Base-by-base conservation (phyloP, 2,888 invertebrate genomes). In the Meta bourneti region DNA sequence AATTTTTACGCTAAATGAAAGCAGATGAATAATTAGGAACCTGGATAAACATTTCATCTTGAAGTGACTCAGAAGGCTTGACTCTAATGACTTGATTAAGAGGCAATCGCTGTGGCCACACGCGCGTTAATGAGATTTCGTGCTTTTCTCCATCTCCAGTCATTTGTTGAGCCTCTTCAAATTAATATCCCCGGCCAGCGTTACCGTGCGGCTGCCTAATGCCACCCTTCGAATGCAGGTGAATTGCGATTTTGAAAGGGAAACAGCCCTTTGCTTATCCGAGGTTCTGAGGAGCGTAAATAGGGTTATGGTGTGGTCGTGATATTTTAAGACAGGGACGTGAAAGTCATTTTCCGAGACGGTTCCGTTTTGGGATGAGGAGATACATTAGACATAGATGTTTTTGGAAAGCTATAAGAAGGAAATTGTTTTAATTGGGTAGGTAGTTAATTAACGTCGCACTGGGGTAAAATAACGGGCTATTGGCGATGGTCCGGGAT, bases 1-100 rank as follows among this genome's bases (percentile, higher is more conserved):
- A 34, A 72, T 20, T 20, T 19, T 72, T 16, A n/a, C 51, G 19
- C 78, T 16, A 11, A 19, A 51, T 51, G n/a, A n/a, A 11, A n/a
- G 52, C 11, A n/a, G 78, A 78, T 78, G 78, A 78, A 52, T 78
- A 78, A 78, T 78, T 78, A 78, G 78, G 61, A n/a, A n/a, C 52
- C 78, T 49, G 52, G 19, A 78, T 78, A 20, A 52, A 52, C 78
- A 52, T 52, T 78, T 52, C 78, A 78, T 78, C 78, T 78, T 78
- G 19, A 48, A 52, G 78, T 75, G 13, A 8, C 75, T 71, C 71
- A 34, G 34, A 34, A 61, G 61, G 9, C 8, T 16, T 16, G 13
- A 34, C 48, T 78, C 52, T 78, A 78, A 78, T 78, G 78, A 78
- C 78, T 78, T 78, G 51, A 78, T 78, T 78, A 78, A 78, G 52